phyloP scores from a whole-genome alignment of 2,113 vertebrate genomes.

The Patagioenas fasciata region DNA sequence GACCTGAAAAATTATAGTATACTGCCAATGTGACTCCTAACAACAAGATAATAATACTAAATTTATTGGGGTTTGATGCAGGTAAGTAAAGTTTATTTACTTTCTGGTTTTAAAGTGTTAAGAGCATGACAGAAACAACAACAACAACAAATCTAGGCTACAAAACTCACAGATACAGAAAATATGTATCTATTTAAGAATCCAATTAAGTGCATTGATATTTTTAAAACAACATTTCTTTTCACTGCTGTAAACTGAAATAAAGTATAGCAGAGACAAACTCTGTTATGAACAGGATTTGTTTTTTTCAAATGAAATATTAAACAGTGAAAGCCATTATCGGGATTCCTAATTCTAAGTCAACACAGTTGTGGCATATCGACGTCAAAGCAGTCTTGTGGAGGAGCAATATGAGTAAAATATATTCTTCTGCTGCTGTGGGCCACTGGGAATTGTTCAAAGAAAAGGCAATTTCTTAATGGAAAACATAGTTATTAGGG shows the following conservation, averaged over 20 bases:
- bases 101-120: background rate
- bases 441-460: background rate
- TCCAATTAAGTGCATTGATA: background rate
- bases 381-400: background rate
- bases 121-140: rapidly evolving
- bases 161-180: background rate
- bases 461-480: background rate
- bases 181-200: background rate
- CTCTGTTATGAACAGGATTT: background rate
- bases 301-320: background rate
- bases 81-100: background rate
- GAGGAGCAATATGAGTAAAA: background rate
- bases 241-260: background rate
- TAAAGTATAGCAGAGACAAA: background rate
- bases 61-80: background rate
- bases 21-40: background rate
- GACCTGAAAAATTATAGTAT: background rate
- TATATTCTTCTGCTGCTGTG: background rate
- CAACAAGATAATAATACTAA: background rate
- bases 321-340: background rate
- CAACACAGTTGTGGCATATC: background rate
- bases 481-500: background rate
- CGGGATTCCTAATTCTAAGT: background rate
- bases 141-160: too few species aligned
- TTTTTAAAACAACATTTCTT: background rate